phyloP scores from a whole-genome alignment of 2,888 invertebrate genomes.

The Timema podura region DNA sequence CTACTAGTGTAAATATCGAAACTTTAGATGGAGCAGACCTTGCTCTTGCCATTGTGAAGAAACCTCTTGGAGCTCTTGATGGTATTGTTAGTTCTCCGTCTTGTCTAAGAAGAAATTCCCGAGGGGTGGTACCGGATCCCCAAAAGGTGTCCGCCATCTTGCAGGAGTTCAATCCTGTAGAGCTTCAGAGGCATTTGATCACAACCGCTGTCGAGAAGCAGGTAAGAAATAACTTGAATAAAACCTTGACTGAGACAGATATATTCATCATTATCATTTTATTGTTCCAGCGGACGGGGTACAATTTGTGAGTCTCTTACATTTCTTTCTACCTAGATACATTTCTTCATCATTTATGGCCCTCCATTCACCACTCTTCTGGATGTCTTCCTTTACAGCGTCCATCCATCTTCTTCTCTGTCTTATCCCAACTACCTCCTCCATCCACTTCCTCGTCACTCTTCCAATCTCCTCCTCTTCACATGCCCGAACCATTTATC shows the following conservation, averaged over 20 bases:
- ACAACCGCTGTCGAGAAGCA: slow-evolving; percentile 80
- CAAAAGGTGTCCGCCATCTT: slow-evolving; percentile 79
- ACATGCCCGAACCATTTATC: too few relatives aligned
- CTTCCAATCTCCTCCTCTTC: too few relatives aligned
- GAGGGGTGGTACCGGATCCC: slow-evolving; percentile 63
- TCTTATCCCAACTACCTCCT: too few relatives aligned
- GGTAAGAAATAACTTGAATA: slow-evolving; percentile 48
- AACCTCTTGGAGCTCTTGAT: slow-evolving; percentile 61
- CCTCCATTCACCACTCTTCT: too few relatives aligned
- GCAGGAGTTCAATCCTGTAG: slow-evolving; percentile 73
- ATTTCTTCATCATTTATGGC: too few relatives aligned
- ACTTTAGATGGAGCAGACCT: too few relatives aligned
- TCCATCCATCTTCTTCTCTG: too few relatives aligned
- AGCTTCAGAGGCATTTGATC: slow-evolving; percentile 78
- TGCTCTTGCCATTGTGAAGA: too few relatives aligned
- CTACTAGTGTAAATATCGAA: too few relatives aligned
- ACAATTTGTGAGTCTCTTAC: background rate
- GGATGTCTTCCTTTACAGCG: too few relatives aligned
- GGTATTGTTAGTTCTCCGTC: slow-evolving; percentile 52
- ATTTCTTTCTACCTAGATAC: too few relatives aligned
- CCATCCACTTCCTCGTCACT: too few relatives aligned
- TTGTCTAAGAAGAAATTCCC: slow-evolving; percentile 47
- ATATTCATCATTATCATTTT: background rate
- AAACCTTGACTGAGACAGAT: background rate
- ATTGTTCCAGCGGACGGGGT: background rate